A percentile compares a stretch with the other conserved stretches of the same genome.
These are phyloP conservation scores for Tyrophagus putrescentiae DNA, from an alignment of 1,140 invertebrate genomes.

Conservation along the genomic window DNA sequence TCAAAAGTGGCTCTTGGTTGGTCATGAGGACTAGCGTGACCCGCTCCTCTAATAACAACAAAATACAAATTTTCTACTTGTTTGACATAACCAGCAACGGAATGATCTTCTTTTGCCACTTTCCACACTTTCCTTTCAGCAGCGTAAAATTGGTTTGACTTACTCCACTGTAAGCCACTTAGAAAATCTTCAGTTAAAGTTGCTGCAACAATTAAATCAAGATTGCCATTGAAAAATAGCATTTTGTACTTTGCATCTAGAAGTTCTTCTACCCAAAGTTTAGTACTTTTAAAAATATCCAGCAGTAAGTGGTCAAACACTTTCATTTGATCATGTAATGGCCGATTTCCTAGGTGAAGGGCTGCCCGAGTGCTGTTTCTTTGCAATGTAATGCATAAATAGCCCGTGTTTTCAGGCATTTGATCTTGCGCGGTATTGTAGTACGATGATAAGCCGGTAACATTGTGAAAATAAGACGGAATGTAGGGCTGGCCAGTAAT, in stretches of 20 bases:
- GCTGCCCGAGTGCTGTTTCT: slow-evolving; percentile 43
- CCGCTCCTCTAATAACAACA: slow-evolving; percentile 59
- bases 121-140: slow-evolving; percentile 50
- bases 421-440: slow-evolving; percentile 56
- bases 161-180: slow-evolving; percentile 46
- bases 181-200: slow-evolving; percentile 57
- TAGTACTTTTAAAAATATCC: slow-evolving; percentile 68
- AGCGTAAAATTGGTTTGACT: slow-evolving; percentile 46
- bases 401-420: slow-evolving; percentile 36
- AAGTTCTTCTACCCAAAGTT: slow-evolving; percentile 49
- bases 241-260: slow-evolving; percentile 37
- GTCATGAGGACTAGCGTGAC: slow-evolving; percentile 66
- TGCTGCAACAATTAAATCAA: slow-evolving; percentile 72
- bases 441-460: slow-evolving; percentile 59
- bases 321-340: slow-evolving; percentile 41
- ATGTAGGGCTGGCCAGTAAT: slow-evolving; percentile 42
- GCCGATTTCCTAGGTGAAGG: slow-evolving; percentile 63
- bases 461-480: slow-evolving; percentile 53
- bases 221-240: slow-evolving; percentile 53
- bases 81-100: slow-evolving; percentile 63
- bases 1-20: no score
- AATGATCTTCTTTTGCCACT: slow-evolving; percentile 35
- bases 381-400: slow-evolving; percentile 34
- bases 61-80: slow-evolving; percentile 54
- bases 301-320: slow-evolving; percentile 51